These are phyloP conservation scores for Dasyprocta punctata DNA, from an alignment of 2,113 vertebrate genomes.

Conservation along the genomic window DNA sequence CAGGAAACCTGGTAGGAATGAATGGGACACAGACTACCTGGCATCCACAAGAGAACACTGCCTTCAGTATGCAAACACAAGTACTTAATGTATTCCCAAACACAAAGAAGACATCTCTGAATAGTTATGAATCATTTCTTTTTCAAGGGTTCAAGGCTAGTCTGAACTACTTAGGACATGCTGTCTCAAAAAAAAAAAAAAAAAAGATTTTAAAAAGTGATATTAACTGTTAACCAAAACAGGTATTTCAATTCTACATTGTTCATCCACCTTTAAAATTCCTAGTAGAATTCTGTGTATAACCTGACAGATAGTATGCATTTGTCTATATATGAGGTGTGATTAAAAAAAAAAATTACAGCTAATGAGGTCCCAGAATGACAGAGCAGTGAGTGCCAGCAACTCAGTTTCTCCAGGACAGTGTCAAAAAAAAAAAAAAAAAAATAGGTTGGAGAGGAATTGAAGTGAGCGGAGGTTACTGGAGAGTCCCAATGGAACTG, in stretches of 20 bases:
- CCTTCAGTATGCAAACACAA: neutral
- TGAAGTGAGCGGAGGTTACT: neutral
- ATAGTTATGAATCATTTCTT: neutral
- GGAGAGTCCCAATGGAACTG: neutral
- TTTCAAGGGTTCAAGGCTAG: neutral
- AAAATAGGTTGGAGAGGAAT: neutral
- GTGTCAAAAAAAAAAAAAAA: neutral
- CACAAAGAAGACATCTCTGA: neutral
- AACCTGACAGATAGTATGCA: constrained; percentile 43
- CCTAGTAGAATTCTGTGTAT: constrained; percentile 50
- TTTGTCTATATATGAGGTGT: neutral
- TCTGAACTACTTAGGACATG: neutral
- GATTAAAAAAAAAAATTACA: neutral
- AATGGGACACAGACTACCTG: neutral
- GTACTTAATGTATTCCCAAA: neutral
- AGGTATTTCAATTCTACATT: constrained; percentile 23
- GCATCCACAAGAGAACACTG: neutral
- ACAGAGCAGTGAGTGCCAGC: neutral
- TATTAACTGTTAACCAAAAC: constrained; percentile 44
- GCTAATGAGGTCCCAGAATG: neutral
- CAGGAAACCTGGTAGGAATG: neutral
- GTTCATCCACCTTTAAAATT: constrained; percentile 8
- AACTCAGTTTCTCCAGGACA: no score
- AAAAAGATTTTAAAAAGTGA: constrained; percentile 11
- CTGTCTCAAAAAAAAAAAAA: neutral